These are phyloP conservation scores for Heteromyza rotundicornis DNA, from an alignment of 2,888 invertebrate genomes.

Conservation along the genomic window DNA sequence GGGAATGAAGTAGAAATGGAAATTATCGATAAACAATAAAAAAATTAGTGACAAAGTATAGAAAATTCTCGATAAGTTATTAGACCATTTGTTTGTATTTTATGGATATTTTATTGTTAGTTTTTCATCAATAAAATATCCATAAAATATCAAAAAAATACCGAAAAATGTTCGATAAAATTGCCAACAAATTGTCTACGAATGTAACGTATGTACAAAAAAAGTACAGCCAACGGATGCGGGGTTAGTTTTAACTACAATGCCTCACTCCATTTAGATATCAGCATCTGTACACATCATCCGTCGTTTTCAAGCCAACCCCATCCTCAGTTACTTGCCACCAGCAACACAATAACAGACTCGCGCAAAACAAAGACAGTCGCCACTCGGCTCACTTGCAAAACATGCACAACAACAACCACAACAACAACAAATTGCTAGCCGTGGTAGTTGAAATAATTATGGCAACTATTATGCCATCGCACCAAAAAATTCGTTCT, in stretches of 20 bases:
- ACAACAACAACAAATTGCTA: constrained; percentile 33
- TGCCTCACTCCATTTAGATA: background rate
- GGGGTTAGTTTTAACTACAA: constrained; percentile 2
- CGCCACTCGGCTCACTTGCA: constrained; percentile 27
- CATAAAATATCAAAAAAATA: no score
- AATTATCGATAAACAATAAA: no score
- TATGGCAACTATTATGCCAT: constrained; percentile 34
- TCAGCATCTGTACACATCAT: constrained; percentile 2
- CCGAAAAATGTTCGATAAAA: no score
- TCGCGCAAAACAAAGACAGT: constrained; percentile 30
- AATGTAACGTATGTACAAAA: constrained; percentile 23
- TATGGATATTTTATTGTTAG: no score
- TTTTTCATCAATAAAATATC: no score
- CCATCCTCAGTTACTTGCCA: background rate
- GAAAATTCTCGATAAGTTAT: no score
- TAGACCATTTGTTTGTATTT: no score
- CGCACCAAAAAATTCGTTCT: constrained; percentile 38
- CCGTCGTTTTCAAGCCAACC: background rate
- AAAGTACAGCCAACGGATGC: constrained; percentile 11
- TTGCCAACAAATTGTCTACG: no score
- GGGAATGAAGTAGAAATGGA: no score
- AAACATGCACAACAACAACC: constrained; percentile 17
- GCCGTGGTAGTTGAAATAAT: constrained; percentile 34
- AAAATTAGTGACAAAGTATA: no score
- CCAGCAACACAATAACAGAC: constrained; percentile 12